phyloP scores from a whole-genome alignment of 1,140 invertebrate genomes.

The Sweltsa coloradensis region DNA sequence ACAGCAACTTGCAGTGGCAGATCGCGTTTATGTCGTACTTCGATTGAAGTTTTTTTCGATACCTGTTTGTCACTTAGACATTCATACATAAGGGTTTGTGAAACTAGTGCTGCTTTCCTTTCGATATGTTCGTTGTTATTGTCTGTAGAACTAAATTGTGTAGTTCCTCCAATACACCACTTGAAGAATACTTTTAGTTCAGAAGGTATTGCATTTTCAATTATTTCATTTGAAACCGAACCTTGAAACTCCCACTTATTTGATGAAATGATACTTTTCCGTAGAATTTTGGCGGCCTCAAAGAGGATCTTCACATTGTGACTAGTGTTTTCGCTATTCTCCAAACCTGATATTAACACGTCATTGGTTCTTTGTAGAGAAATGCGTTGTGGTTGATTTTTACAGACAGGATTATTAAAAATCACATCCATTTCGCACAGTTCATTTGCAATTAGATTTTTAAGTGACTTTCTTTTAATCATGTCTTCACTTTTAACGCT shows the following conservation, averaged over 20 bases:
- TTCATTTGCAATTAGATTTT: not conserved
- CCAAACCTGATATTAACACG: too few species aligned
- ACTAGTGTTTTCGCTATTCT: not conserved
- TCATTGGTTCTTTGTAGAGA: too few species aligned
- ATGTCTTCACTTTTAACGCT: constrained; percentile 1
- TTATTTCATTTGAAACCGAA: not conserved
- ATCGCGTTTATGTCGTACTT: not conserved
- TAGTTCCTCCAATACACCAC: constrained; percentile 7
- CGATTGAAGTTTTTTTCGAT: not conserved
- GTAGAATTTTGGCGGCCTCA: constrained; percentile 2
- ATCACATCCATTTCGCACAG: not conserved
- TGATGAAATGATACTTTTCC: not conserved
- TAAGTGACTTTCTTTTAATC: constrained; percentile 5
- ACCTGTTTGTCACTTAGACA: constrained; percentile 1
- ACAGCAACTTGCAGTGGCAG: constrained; percentile 9
- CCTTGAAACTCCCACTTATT: constrained; percentile 2
- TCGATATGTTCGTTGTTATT: not conserved
- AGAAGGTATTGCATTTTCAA: not conserved
- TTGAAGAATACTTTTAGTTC: constrained; percentile 3
- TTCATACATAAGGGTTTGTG: constrained; percentile 4
- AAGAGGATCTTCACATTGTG: not conserved
- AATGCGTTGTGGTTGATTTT: constrained; percentile 4
- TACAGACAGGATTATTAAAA: constrained; percentile 2
- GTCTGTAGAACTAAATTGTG: not conserved
- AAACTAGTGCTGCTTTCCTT: not conserved